Conservation (phyloP, 1,140 invertebrate genomes). For the Zaprionus ghesquierei region DNA sequence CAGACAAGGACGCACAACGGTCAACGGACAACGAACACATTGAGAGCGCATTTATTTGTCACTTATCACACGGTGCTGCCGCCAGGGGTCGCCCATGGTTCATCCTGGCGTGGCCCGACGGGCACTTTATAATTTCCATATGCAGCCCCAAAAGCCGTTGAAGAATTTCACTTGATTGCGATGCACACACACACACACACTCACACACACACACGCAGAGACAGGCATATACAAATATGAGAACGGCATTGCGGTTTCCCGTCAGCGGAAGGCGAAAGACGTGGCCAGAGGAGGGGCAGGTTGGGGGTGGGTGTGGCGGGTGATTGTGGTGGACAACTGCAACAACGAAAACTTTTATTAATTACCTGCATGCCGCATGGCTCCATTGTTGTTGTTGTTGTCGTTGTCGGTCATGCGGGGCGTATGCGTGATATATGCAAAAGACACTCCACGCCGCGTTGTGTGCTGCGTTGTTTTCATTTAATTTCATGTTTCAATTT, state of each 20-base stretch:
- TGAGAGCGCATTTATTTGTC: slow-evolving; percentile 79
- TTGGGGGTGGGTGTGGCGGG: too few species aligned
- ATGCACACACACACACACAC: slow-evolving; percentile 13
- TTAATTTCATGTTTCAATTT: slow-evolving; percentile 81
- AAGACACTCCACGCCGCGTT: slow-evolving; percentile 52
- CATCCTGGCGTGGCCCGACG: slow-evolving; percentile 35
- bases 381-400: slow-evolving; percentile 7
- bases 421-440: slow-evolving; percentile 67
- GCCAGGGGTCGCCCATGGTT: slow-evolving; percentile 20
- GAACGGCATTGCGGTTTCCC: slow-evolving; percentile 3
- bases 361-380: slow-evolving; percentile 77
- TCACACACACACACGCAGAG: background rate
- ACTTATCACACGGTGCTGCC: slow-evolving; percentile 63
- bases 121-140: slow-evolving; percentile 76
- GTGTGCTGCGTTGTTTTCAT: slow-evolving; percentile 68
- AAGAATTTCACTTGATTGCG: slow-evolving; percentile 75
- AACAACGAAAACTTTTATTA: slow-evolving; percentile 69
- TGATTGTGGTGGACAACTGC: slow-evolving; percentile 25
- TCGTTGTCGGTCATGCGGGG: slow-evolving; percentile 47
- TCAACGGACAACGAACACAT: slow-evolving; percentile 62
- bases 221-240: slow-evolving; percentile 15
- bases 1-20: slow-evolving; percentile 35
- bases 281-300: background rate
- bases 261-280: background rate
- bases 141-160: slow-evolving; percentile 35